A percentile compares a stretch with the other conserved stretches of the same genome.
phyloP scores from a whole-genome alignment of 2,888 invertebrate genomes.

The Stegana nigrithorax region DNA sequence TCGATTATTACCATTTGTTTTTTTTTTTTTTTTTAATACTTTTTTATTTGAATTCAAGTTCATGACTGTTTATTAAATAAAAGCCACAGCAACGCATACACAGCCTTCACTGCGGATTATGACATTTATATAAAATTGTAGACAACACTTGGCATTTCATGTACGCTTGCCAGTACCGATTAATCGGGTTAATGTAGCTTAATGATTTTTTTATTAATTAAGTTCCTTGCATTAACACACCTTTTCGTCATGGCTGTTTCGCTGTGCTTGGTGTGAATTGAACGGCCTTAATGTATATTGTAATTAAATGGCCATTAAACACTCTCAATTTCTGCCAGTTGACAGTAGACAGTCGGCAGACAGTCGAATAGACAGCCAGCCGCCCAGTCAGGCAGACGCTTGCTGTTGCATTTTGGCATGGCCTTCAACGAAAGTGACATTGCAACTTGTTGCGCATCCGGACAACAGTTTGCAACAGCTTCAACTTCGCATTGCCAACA shows the following conservation, averaged over 20 bases:
- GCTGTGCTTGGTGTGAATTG: neutral
- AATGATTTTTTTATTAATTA: neutral
- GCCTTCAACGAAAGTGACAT: conserved; percentile 10
- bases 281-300: conserved; percentile 2
- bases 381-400: neutral
- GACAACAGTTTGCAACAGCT: neutral
- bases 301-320: conserved; percentile 10
- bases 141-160: neutral
- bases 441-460: conserved; percentile 13
- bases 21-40: neutral
- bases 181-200: neutral
- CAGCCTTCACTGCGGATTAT: neutral
- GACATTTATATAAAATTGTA: neutral
- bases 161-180: neutral
- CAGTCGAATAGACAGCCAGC: too few relatives aligned
- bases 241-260: neutral
- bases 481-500: too few relatives aligned
- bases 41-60: neutral
- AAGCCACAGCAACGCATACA: too few relatives aligned
- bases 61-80: too few relatives aligned
- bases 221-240: neutral
- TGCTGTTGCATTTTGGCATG: neutral
- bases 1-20: too few relatives aligned
- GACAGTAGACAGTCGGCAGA: too few relatives aligned
- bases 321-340: too few relatives aligned